Conservation (phyloP, 2,888 invertebrate species). For the Ctena decussata region DNA sequence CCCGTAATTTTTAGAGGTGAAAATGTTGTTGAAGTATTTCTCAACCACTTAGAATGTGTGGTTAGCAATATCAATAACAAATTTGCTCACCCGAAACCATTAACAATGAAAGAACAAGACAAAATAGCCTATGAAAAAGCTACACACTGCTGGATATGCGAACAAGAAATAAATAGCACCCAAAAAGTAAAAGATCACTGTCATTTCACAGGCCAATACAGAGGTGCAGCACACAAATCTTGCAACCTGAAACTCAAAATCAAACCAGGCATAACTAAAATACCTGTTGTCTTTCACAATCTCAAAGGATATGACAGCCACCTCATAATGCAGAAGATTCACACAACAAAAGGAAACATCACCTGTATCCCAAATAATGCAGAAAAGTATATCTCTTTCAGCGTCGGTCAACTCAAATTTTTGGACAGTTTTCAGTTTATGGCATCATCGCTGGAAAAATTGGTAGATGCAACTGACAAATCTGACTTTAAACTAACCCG, state of each 20-base stretch:
- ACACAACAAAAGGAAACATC: neutral
- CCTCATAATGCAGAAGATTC: constrained; percentile 31
- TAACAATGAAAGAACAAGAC: constrained; percentile 34
- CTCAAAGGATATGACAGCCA: constrained; percentile 32
- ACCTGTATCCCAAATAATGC: constrained; percentile 53
- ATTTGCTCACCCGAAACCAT: constrained; percentile 22
- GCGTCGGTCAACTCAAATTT: constrained; percentile 60
- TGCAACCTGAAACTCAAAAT: constrained; percentile 20
- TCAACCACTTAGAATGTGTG: constrained; percentile 24
- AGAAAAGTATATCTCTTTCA: too few species aligned
- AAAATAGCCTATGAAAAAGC: constrained; percentile 12
- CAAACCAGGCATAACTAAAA: constrained; percentile 30
- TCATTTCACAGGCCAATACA: constrained; percentile 40
- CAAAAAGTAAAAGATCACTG: constrained; percentile 26
- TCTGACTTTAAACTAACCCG: constrained; percentile 22
- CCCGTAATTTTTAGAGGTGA: constrained; percentile 21
- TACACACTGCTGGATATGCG: constrained; percentile 40
- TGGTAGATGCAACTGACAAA: constrained; percentile 30
- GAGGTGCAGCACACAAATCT: constrained; percentile 38
- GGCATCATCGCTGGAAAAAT: constrained; percentile 37
- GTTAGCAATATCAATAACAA: constrained; percentile 17
- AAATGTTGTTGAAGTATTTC: constrained; percentile 14
- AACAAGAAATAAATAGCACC: neutral
- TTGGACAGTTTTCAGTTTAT: constrained; percentile 54
- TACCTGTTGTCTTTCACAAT: constrained; percentile 41